Evolutionary conservation across 1,140 invertebrate genomes (phyloP).

Genomic region (Thalassaphorura encarpata): DNA sequence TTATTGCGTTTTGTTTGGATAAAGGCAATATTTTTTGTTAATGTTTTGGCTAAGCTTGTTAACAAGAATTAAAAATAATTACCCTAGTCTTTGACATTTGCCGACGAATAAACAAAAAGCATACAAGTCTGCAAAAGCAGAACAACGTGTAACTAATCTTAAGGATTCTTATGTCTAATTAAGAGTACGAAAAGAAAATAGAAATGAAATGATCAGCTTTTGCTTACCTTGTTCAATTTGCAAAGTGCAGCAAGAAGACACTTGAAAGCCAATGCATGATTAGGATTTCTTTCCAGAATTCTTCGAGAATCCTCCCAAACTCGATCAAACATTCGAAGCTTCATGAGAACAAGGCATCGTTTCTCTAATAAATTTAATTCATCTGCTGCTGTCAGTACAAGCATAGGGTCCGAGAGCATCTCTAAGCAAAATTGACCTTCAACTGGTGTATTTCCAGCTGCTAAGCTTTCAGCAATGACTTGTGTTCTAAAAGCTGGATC

Average conservation of each 20-base stretch:
- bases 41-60: too few species aligned
- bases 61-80: too few species aligned
- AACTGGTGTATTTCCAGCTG: background rate
- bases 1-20: too few species aligned
- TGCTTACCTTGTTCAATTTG: constrained; percentile 24
- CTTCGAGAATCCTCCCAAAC: constrained; percentile 19
- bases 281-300: constrained; percentile 14
- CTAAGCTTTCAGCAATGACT: constrained; percentile 1
- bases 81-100: too few species aligned
- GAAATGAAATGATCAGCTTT: background rate
- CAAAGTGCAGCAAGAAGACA: constrained; percentile 26
- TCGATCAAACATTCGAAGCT: constrained; percentile 17
- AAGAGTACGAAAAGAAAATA: too few species aligned
- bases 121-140: too few species aligned
- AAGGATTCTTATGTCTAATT: too few species aligned
- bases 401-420: background rate
- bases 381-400: constrained; percentile 9
- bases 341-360: constrained; percentile 25
- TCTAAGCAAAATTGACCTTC: background rate
- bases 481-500: constrained; percentile 13
- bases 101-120: too few species aligned
- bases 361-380: constrained; percentile 26
- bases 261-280: constrained; percentile 24
- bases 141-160: too few species aligned
- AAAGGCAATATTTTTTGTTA: too few species aligned